Conservation (phyloP, 2,888 invertebrate genomes). For the Falcaria lacertinaria region DNA sequence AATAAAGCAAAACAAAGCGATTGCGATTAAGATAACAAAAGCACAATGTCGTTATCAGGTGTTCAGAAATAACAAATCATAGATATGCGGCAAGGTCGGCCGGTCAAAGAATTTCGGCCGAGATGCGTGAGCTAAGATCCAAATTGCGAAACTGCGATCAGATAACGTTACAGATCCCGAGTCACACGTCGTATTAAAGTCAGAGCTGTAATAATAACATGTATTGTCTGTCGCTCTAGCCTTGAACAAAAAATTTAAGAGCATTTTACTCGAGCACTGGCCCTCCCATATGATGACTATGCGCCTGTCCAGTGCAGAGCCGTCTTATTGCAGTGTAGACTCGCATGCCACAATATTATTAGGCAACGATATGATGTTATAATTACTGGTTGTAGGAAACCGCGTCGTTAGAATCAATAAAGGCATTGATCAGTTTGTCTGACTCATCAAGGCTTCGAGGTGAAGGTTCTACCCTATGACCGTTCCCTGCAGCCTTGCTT, state of each 20-base stretch:
- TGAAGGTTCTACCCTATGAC: slow-evolving; percentile 73
- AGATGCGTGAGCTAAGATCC: slow-evolving; percentile 53
- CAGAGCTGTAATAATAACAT: slow-evolving; percentile 11
- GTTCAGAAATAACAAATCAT: slow-evolving; percentile 51
- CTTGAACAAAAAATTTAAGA: slow-evolving; percentile 6
- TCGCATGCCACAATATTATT: slow-evolving; percentile 29
- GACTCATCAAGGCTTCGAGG: slow-evolving; percentile 63
- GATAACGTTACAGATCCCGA: slow-evolving; percentile 57
- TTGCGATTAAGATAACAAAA: slow-evolving; percentile 42
- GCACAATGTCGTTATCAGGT: slow-evolving; percentile 47
- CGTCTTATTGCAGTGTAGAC: neutral
- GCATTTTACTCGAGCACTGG: neutral
- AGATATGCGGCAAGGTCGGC: slow-evolving; percentile 53
- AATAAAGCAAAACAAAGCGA: slow-evolving; percentile 39
- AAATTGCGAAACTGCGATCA: slow-evolving; percentile 64
- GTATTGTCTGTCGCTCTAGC: slow-evolving; percentile 1
- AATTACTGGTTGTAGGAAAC: slow-evolving; percentile 58
- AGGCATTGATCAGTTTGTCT: slow-evolving; percentile 42
- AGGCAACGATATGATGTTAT: slow-evolving; percentile 45
- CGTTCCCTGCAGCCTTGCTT: slow-evolving; percentile 71
- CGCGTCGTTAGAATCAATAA: slow-evolving; percentile 62
- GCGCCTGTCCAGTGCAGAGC: neutral
- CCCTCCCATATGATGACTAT: neutral
- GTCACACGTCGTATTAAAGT: slow-evolving; percentile 36
- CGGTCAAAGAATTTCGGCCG: slow-evolving; percentile 42